Percentiles rank a stretch among this genome's conserved stretches.
phyloP scores from a whole-genome alignment of 2,113 vertebrate species.

The Malurus elegans region DNA sequence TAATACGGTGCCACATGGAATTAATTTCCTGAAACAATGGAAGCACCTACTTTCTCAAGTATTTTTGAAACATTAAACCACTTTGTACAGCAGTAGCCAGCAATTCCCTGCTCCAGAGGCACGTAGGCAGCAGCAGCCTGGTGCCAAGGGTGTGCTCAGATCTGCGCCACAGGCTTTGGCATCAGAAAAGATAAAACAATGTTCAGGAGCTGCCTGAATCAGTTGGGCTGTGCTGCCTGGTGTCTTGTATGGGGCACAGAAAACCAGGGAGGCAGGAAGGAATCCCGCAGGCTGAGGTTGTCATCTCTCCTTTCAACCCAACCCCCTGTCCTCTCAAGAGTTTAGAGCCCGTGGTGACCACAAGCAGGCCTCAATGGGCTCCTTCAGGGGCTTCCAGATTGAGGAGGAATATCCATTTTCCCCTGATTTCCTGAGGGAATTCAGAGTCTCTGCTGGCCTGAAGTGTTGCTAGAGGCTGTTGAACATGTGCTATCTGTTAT shows the following conservation, averaged over 20 bases:
- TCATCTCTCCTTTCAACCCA: not conserved
- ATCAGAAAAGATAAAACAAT: not conserved
- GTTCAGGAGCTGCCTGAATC: not conserved
- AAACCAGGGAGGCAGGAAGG: not conserved
- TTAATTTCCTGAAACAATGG: not conserved
- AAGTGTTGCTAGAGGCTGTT: not conserved
- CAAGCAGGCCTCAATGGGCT: not conserved
- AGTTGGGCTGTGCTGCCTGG: not conserved
- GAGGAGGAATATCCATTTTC: not conserved
- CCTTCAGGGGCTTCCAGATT: not conserved
- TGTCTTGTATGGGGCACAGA: not conserved
- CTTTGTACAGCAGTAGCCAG: not conserved
- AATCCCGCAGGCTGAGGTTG: not conserved
- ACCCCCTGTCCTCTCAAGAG: accelerated
- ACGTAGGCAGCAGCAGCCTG: not conserved
- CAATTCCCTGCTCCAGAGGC: not conserved
- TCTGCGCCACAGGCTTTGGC: not conserved
- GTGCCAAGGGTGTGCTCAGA: not conserved
- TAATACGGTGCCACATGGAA: not conserved
- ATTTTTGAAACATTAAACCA: not conserved
- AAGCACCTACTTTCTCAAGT: not conserved
- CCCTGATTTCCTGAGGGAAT: not conserved
- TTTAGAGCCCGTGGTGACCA: not conserved
- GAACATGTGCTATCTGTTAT: not conserved
- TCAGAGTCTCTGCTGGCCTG: not conserved